Conservation (phyloP, 2,797 vertebrate genomes). For the Characodon lateralis region DNA sequence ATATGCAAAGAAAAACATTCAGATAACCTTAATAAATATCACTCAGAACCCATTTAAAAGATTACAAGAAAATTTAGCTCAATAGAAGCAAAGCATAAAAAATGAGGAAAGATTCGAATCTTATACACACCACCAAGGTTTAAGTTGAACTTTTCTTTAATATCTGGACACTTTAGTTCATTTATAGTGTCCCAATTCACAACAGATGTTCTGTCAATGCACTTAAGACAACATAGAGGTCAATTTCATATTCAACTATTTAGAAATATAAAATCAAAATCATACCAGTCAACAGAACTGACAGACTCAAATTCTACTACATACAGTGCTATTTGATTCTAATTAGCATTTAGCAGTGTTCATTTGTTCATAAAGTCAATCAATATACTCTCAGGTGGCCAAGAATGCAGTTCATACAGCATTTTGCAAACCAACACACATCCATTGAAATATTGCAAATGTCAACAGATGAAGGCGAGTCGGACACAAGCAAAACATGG, state of each 20-base stretch:
- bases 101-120: no score
- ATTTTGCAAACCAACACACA: not conserved
- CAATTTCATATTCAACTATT: not conserved
- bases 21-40: no score
- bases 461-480: not conserved
- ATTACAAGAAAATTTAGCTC: no score
- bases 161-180: no score
- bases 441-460: not conserved
- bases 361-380: not conserved
- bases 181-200: no score
- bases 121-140: no score
- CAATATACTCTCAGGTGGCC: not conserved
- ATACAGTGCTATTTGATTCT: not conserved
- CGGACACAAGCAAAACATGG: slow-evolving; percentile 12
- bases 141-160: no score
- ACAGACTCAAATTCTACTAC: not conserved
- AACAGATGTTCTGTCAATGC: not conserved
- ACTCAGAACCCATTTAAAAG: no score
- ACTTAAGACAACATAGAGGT: no score
- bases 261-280: not conserved
- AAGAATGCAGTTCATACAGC: not conserved
- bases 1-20: no score
- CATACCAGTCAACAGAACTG: not conserved
- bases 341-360: not conserved
- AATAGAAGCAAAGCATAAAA: no score